phyloP scores from a whole-genome alignment of 2,797 vertebrate genomes.

The Gymnoscopelus braueri region DNA sequence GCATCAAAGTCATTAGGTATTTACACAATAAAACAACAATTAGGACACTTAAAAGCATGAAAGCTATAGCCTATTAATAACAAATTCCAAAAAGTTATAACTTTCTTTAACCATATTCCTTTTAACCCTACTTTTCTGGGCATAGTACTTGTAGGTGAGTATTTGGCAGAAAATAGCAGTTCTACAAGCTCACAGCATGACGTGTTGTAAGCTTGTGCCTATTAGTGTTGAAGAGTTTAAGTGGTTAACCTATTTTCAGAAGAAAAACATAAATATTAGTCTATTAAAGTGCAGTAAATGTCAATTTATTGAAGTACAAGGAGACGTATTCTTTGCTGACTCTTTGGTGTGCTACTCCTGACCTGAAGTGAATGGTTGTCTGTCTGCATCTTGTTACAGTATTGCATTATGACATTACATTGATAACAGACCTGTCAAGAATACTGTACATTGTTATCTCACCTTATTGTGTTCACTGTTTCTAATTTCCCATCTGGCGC shows the following conservation, averaged over 20 bases:
- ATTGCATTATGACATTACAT: constrained; percentile 63
- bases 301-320: not conserved
- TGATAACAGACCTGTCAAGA: constrained; percentile 56
- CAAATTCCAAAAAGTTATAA: not conserved
- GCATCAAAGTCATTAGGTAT: no score
- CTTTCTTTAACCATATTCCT: not conserved
- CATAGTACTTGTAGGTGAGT: no score
- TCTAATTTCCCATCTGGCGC: constrained; percentile 68
- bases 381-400: constrained; percentile 8
- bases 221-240: no score
- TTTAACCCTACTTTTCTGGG: no score
- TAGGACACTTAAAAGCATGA: no score
- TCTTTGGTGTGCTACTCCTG: not conserved
- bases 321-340: constrained; percentile 12
- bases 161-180: no score
- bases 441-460: constrained; percentile 26
- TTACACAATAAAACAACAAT: no score
- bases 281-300: not conserved
- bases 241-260: not conserved
- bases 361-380: constrained; percentile 10
- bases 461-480: constrained; percentile 46
- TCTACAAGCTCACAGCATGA: no score
- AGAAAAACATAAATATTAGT: constrained; percentile 11
- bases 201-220: no score
- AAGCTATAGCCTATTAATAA: not conserved